Evolutionary conservation across 2,113 vertebrate species (phyloP).

Genomic region (Phalacrocorax brasilianus): DNA sequence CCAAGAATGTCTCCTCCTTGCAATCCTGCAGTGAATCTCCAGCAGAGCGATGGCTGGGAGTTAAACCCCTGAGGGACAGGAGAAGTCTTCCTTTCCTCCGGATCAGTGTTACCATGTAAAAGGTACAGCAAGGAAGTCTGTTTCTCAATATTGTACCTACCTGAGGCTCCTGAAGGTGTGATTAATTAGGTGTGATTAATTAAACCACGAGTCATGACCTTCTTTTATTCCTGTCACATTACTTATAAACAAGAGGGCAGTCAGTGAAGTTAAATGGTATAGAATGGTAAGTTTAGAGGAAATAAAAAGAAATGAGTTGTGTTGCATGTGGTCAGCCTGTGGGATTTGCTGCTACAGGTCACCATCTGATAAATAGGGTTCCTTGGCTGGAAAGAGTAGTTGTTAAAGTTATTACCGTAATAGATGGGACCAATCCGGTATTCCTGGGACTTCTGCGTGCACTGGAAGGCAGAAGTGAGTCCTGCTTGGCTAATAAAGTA

Average conservation of each 20-base stretch:
- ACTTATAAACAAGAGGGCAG: neutral
- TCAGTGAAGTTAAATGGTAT: neutral
- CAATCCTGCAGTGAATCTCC: neutral
- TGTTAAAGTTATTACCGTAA: neutral
- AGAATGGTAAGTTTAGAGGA: neutral
- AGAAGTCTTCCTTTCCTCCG: neutral
- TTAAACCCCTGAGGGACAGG: neutral
- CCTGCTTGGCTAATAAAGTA: constrained; percentile 18
- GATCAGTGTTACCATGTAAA: neutral
- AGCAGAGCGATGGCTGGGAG: neutral
- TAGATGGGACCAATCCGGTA: neutral
- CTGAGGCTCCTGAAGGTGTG: neutral
- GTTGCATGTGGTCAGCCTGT: neutral
- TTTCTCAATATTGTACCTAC: neutral
- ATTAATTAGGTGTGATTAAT: constrained; percentile 43
- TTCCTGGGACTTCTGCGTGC: neutral
- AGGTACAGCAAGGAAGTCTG: neutral
- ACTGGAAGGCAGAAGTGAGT: neutral
- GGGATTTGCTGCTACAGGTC: constrained; percentile 9
- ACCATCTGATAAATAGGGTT: neutral
- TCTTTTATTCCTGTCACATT: neutral
- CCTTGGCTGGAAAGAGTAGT: neutral
- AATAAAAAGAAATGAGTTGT: neutral
- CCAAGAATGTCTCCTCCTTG: neutral
- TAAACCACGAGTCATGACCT: constrained; percentile 1